Evolutionary conservation across 2,113 vertebrate species (phyloP).

Genomic region (Cyprinus carpio): DNA sequence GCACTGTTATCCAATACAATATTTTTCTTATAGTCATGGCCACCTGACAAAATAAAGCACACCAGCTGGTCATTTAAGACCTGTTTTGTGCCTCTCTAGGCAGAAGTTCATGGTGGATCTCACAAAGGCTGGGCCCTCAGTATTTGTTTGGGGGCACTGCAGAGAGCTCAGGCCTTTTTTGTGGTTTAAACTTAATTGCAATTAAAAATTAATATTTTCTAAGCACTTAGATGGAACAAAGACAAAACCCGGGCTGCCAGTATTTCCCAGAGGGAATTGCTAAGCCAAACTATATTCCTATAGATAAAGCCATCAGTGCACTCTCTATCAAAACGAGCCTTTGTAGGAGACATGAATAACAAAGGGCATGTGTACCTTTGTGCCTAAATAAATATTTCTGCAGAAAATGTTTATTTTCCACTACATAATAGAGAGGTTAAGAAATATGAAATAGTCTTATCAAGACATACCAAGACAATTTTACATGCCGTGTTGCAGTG

Average conservation of each 20-base stretch:
- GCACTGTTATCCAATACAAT: conserved; percentile 2
- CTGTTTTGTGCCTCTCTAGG: neutral
- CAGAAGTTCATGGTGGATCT: conserved; percentile 7
- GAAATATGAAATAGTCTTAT: neutral
- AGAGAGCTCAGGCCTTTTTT: conserved; percentile 8
- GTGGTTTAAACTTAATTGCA: too few relatives aligned
- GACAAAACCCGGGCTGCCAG: conserved; percentile 17
- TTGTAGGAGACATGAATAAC: neutral
- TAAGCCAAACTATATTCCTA: conserved; percentile 19
- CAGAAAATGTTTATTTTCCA: neutral
- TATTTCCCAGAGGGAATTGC: neutral
- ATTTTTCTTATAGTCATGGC: neutral
- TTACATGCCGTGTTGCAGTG: neutral
- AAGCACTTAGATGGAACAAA: conserved; percentile 34
- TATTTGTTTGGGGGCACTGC: neutral
- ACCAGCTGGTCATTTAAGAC: neutral
- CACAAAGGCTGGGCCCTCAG: conserved; percentile 7
- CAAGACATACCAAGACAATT: neutral
- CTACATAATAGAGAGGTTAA: neutral
- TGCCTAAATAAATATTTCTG: neutral
- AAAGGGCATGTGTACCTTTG: neutral
- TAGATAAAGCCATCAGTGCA: conserved; percentile 12
- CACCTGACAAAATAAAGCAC: conserved; percentile 25
- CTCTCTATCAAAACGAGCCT: neutral
- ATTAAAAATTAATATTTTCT: conserved; percentile 36